phyloP scores from a whole-genome alignment of 2,888 invertebrate genomes.

The Agrochola lychnidis region DNA sequence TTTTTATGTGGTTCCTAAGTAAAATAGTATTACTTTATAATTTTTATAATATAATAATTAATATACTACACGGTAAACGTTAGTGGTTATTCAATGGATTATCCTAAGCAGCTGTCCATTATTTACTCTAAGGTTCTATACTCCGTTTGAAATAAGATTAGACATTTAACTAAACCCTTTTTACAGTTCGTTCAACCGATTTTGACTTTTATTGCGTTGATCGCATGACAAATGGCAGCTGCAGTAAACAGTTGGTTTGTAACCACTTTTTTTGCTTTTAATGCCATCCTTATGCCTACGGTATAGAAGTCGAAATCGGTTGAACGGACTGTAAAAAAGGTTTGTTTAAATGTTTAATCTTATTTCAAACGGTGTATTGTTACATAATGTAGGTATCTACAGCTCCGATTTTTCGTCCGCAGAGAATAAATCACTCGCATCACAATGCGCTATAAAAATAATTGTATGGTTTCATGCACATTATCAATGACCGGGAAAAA shows the following conservation, averaged over 20 bases:
- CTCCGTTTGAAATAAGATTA: too few relatives aligned
- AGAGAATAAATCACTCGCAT: neutral
- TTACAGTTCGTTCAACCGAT: too few relatives aligned
- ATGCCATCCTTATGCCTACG: too few relatives aligned
- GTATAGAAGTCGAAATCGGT: too few relatives aligned
- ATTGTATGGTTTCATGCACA: neutral
- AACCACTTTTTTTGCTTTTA: too few relatives aligned
- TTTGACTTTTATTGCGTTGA: too few relatives aligned
- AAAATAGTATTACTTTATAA: slow-evolving; percentile 1
- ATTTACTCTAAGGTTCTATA: neutral
- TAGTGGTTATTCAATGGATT: neutral
- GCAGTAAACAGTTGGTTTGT: too few relatives aligned
- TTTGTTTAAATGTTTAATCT: too few relatives aligned
- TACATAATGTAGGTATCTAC: neutral
- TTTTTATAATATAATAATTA: neutral
- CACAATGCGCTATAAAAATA: neutral
- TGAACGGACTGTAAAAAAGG: too few relatives aligned
- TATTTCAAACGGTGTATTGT: too few relatives aligned
- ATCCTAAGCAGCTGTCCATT: neutral
- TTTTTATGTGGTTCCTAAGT: neutral
- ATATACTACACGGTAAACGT: neutral
- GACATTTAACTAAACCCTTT: too few relatives aligned
- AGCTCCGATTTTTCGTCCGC: neutral
- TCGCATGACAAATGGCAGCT: too few relatives aligned
- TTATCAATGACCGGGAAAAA: slow-evolving; percentile 5